phyloP scores from a whole-genome alignment of 1,140 invertebrate species.

The Phortica variegata region DNA sequence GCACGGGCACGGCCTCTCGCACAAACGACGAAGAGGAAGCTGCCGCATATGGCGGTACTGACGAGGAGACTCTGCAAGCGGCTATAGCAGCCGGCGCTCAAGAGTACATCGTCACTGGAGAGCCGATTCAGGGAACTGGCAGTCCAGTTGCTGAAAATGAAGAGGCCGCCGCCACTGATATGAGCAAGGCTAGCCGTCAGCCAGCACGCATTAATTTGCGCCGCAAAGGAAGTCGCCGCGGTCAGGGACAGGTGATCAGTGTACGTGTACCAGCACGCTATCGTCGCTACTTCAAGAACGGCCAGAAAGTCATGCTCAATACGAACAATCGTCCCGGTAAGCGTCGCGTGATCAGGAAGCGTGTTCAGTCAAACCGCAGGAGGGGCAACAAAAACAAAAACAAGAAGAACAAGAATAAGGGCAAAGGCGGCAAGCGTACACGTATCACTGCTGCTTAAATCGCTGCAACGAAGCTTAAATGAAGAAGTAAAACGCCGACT shows the following conservation, averaged over 20 bases:
- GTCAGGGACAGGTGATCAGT: constrained; percentile 32
- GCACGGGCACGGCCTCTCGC: background rate
- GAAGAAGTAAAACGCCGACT: background rate
- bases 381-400: constrained; percentile 17
- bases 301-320: constrained; percentile 49
- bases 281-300: constrained; percentile 51
- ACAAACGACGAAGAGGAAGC: background rate
- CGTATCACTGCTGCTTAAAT: constrained; percentile 28
- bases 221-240: constrained; percentile 39
- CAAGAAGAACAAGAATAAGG: constrained; percentile 23
- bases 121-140: constrained; percentile 25
- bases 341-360: constrained; percentile 38
- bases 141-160: constrained; percentile 11
- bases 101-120: constrained; percentile 40
- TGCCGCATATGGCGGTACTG: constrained; percentile 12
- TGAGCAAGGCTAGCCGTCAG: constrained; percentile 30
- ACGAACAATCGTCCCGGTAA: constrained; percentile 29
- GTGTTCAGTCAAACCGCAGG: constrained; percentile 18
- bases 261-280: constrained; percentile 44
- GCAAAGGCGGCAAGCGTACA: constrained; percentile 30
- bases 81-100: constrained; percentile 44
- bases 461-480: background rate
- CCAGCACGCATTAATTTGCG: constrained; percentile 37
- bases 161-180: constrained; percentile 21
- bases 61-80: constrained; percentile 43